Evolutionary conservation across 2,113 vertebrate genomes (phyloP), one percentile per base, ranked within the genome.

Genomic region (Strigops habroptila): DNA sequence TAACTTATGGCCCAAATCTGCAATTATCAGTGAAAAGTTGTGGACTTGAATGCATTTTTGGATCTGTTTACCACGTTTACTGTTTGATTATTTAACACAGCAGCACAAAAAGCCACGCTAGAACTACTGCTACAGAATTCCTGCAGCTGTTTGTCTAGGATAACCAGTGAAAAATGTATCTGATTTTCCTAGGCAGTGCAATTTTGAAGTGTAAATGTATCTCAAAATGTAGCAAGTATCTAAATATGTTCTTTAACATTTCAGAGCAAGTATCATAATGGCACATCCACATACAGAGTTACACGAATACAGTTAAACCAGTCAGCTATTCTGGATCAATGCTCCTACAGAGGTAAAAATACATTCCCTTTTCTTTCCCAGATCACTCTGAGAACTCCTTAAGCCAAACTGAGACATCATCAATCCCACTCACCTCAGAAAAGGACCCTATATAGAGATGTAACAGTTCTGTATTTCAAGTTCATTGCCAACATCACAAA

Each of bases 281-380:
- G 53, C 25, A 24, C 7, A 1, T n/a, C 60, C 51, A 68, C 19
- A 12, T 33, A 60, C 0, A 0, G 27, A 81, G 18, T 64, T 33
- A 24, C 12, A 59, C 12, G 23, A 77, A 44, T 7, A 28, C 2
- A 87, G 24, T 49, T 67, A 51, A 77, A 67, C 25, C 43, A 71
- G n/a, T 18, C n/a, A 64, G 25, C 16, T 60, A 35, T 22, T 77
- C 51, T 18, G 17, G 35, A 78, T 39, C 48, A 62, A 5, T 55
- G 18, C 3, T 67, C 19, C 60, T 62, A 62, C 31, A 68, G 71
- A 67, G 28, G 24, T 23, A 48, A 53, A 82, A 79, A 23, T 19
- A 82, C 59, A 77, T 37, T 19, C 44, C 71, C 0, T 8, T 46
- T 64, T 43, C 39, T 44, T 30, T 19, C 31, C 30, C 68, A n/a